Conservation (phyloP, 1,140 invertebrate genomes). For the Oryzaephilus surinamensis region DNA sequence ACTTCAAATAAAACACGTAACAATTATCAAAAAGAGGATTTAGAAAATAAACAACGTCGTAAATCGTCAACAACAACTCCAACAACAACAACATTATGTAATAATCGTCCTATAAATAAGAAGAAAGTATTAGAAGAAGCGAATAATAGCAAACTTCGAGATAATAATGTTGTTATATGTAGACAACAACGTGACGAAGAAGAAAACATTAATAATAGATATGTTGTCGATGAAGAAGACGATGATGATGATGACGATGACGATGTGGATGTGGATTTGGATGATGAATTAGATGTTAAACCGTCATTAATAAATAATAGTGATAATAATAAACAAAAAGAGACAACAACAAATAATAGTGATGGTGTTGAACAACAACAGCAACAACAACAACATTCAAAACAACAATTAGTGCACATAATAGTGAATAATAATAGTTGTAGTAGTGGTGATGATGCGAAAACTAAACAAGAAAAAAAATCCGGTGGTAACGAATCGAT, state of each 20-base stretch:
- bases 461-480: conserved; percentile 1
- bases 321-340: conserved; percentile 1
- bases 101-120: conserved; percentile 22
- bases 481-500: conserved; percentile 30
- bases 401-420: conserved; percentile 21
- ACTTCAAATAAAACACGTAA: conserved; percentile 12
- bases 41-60: conserved; percentile 32
- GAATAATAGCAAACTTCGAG: conserved; percentile 35
- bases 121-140: conserved; percentile 37
- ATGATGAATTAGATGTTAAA: too few species aligned
- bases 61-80: conserved; percentile 21
- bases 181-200: too few species aligned
- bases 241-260: conserved; percentile 13
- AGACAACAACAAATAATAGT: conserved; percentile 17
- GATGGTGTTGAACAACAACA: conserved; percentile 24
- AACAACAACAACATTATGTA: conserved; percentile 17
- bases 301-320: background rate
- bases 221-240: conserved; percentile 18
- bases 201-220: too few species aligned
- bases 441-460: conserved; percentile 9
- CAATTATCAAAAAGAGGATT: conserved; percentile 27
- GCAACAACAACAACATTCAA: too few species aligned
- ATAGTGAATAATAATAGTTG: conserved; percentile 10
- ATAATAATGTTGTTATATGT: conserved; percentile 21
- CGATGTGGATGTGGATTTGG: conserved; percentile 14